These are phyloP conservation scores for Acanthopagrus latus DNA, from an alignment of 2,797 vertebrate genomes.

Conservation along the genomic window DNA sequence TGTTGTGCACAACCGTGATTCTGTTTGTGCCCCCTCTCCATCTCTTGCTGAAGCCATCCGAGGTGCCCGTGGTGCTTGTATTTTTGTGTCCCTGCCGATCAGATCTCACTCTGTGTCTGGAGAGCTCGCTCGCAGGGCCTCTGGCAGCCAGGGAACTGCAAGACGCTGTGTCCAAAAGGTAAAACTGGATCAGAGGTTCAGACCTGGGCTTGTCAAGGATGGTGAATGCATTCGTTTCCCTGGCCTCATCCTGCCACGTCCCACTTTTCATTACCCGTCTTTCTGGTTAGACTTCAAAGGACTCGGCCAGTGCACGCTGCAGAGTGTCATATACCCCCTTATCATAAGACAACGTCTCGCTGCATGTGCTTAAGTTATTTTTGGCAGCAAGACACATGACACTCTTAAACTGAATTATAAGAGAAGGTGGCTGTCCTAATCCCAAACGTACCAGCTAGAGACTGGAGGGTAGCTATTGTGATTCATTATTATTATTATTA, in stretches of 20 bases:
- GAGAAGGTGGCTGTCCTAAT: background rate
- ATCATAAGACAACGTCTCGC: constrained; percentile 39
- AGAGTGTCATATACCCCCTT: constrained; percentile 48
- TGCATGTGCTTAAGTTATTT: constrained; percentile 47
- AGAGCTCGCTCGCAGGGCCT: constrained; percentile 40
- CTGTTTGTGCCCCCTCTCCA: constrained; percentile 35
- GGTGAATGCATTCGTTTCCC: constrained; percentile 67
- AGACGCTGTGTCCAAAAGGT: constrained; percentile 67
- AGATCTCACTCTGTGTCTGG: constrained; percentile 58
- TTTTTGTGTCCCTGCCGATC: constrained; percentile 73
- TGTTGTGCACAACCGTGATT: constrained; percentile 63
- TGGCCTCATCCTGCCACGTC: constrained; percentile 67
- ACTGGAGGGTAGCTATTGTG: background rate
- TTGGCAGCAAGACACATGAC: constrained; percentile 16
- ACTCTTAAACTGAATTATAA: background rate
- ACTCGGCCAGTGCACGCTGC: background rate
- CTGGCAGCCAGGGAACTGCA: constrained; percentile 45
- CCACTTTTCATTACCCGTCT: constrained; percentile 65
- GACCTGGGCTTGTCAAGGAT: constrained; percentile 66
- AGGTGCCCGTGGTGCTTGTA: constrained; percentile 57
- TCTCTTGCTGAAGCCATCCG: constrained; percentile 43
- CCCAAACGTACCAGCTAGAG: background rate
- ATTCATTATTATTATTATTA: background rate
- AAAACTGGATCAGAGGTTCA: constrained; percentile 71
- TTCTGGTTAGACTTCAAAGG: constrained; percentile 74